Conservation (phyloP, 1,140 invertebrate species). For the Trichogramma pretiosum region DNA sequence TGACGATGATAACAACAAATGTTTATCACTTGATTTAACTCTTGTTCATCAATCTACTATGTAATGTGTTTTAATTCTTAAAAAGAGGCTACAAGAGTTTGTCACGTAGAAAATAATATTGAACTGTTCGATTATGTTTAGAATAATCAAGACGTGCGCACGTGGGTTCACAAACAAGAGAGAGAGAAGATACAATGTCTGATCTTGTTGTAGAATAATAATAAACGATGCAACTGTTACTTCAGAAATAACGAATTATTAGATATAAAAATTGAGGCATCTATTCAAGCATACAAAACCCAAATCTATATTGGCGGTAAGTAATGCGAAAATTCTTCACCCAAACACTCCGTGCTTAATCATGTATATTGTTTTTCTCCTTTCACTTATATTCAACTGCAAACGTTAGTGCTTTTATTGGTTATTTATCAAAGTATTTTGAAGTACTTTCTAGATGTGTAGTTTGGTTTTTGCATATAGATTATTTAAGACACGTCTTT, state of each 20-base stretch:
- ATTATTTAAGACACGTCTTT: conserved; percentile 37
- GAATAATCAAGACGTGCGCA: conserved; percentile 14
- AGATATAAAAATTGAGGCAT: too few relatives aligned
- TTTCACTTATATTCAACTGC: too few relatives aligned
- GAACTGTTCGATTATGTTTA: conserved; percentile 6
- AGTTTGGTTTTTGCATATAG: too few relatives aligned
- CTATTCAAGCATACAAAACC: conserved; percentile 2
- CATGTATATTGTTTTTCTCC: too few relatives aligned
- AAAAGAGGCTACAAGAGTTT: conserved; percentile 5
- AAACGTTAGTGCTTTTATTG: too few relatives aligned
- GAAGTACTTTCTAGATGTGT: too few relatives aligned
- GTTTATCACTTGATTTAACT: too few relatives aligned
- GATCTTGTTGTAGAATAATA: conserved; percentile 8
- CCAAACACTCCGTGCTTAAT: too few relatives aligned
- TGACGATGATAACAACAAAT: conserved; percentile 20
- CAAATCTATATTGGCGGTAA: too few relatives aligned
- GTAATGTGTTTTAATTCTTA: conserved; percentile 6
- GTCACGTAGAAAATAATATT: conserved; percentile 14
- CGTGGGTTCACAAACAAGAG: conserved; percentile 12
- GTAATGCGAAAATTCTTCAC: too few relatives aligned
- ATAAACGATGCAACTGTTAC: conserved; percentile 9
- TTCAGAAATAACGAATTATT: conserved; percentile 14
- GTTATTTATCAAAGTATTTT: too few relatives aligned
- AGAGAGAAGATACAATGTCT: conserved; percentile 13
- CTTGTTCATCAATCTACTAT: conserved; percentile 10